A percentile compares a stretch with the other conserved stretches of the same genome.
These are phyloP conservation scores for Poeciliopsis prolifica DNA, from an alignment of 2,113 vertebrate genomes.

Conservation along the genomic window DNA sequence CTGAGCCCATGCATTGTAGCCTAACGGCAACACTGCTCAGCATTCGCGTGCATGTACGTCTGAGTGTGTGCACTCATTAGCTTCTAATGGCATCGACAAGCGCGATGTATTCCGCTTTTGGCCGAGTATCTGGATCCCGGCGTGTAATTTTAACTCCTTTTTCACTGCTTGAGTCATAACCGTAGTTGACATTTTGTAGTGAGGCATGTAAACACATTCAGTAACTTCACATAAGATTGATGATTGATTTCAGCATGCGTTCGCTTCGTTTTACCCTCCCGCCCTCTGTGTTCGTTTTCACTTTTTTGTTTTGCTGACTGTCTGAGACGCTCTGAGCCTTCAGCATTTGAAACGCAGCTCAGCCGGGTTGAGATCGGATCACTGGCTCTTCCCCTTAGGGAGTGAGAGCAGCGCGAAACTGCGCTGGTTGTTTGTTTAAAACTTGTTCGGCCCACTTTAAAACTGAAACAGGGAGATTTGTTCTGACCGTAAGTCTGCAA, in stretches of 20 bases:
- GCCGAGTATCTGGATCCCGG: conserved; percentile 4
- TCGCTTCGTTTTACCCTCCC: not conserved
- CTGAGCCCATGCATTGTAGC: conserved; percentile 39
- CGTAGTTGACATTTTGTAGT: not conserved
- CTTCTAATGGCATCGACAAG: conserved; percentile 13
- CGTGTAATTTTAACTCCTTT: not conserved
- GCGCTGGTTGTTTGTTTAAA: not conserved
- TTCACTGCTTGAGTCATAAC: conserved; percentile 2
- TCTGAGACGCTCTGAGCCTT: not conserved
- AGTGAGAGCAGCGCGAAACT: not conserved
- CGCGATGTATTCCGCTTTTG: conserved; percentile 12
- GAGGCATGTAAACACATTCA: not conserved
- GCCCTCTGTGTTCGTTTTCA: not conserved
- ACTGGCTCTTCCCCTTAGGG: not conserved
- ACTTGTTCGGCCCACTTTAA: not conserved
- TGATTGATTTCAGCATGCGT: not conserved
- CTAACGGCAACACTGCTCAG: conserved; percentile 31
- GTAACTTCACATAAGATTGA: not conserved
- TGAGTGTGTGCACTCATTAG: not conserved
- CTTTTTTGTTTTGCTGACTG: not conserved
- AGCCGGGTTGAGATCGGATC: not conserved
- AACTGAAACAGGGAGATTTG: conserved; percentile 15
- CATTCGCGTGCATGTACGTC: not conserved
- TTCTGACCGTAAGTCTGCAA: conserved; percentile 12
- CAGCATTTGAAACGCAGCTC: not conserved